phyloP scores from a whole-genome alignment of 1,140 invertebrate species.

The Aporrectodea caliginosa region DNA sequence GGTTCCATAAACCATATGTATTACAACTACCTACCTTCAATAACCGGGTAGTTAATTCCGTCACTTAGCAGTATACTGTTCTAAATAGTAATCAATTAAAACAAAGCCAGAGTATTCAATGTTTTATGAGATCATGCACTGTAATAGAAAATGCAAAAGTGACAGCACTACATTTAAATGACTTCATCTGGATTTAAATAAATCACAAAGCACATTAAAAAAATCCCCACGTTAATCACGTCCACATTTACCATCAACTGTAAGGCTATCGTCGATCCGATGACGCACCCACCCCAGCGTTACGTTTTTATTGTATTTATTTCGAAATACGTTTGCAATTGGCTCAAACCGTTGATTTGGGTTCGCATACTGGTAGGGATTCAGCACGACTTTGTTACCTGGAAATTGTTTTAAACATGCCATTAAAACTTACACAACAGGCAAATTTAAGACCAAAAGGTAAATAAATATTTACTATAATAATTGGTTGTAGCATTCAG shows the following conservation, averaged over 20 bases:
- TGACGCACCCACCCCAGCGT: too few species aligned
- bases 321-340: not conserved
- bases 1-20: too few species aligned
- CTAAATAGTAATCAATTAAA: too few species aligned
- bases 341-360: conserved; percentile 8
- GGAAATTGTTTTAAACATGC: not conserved
- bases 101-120: not conserved
- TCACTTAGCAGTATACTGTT: too few species aligned
- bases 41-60: too few species aligned
- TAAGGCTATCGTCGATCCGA: not conserved
- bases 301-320: too few species aligned
- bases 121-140: not conserved
- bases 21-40: too few species aligned
- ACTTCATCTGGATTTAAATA: not conserved
- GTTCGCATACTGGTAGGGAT: not conserved
- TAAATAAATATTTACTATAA: not conserved
- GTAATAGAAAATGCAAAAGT: not conserved
- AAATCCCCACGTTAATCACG: too few species aligned
- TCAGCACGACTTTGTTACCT: conserved; percentile 6
- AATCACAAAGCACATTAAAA: too few species aligned
- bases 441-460: not conserved
- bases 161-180: not conserved
- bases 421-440: not conserved
- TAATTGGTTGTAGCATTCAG: not conserved
- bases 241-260: not conserved